Evolutionary conservation across 2,888 invertebrate species (phyloP), one percentile per base, ranked within the genome.

Genomic region (Gnatocerus cornutus): DNA sequence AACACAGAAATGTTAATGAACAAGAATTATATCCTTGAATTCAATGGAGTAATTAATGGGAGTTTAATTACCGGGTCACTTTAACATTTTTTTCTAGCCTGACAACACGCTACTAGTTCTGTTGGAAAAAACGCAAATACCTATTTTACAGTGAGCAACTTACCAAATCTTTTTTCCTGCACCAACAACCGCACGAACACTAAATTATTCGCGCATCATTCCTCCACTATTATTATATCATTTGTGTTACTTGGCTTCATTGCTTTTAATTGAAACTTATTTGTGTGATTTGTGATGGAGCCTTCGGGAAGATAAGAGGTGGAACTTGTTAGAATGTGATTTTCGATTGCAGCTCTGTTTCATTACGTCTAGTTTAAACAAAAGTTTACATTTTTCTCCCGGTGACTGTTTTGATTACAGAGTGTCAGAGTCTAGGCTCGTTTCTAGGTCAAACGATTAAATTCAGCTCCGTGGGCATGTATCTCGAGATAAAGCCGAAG

Each of bases 191-290:
- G 14, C 12, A 43, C 33, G 2, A 33, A 9, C 7, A 7, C 33
- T n/a, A 6, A 7, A 16, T 55, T 13, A 55, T 58, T 53, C 33
- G 8, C 12, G n/a, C 9, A 53, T 33, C 43, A 29, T 16, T n/a
- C 13, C 16, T 43, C 14, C 10, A 29, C 41, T 58, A 45, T 30
- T 7, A 50, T 58, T 58, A 58, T 43, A 13, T 58, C 7, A 41
- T 58, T 58, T 16, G 58, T 21, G 43, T 27, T 45, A 45, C 43
- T 59, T 59, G 33, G 43, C 16, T 33, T 46, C 59, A 59, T 59
- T 59, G 59, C 45, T 59, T 59, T 59, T 59, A 59, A 59, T 59
- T 59, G 43, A 46, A 56, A 21, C 21, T 27, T 39, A 56, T 56
- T 43, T 41, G 10, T 10, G 9, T 41, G 41, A 41, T 13, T 41